Conservation (phyloP, 2,113 vertebrate genomes). For the Triplophysa siluroides region DNA sequence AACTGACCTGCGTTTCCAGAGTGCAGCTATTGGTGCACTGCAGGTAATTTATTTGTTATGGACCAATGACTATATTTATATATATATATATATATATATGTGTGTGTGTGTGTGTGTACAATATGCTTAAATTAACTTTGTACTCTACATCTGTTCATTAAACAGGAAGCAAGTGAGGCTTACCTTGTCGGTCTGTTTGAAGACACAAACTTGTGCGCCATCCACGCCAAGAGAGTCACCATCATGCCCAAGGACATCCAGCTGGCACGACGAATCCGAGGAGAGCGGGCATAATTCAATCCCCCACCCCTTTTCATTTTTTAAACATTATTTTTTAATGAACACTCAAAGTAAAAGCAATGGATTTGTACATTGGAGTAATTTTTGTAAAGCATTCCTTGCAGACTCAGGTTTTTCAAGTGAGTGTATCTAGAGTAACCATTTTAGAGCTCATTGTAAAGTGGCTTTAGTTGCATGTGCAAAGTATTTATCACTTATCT, state of each 20-base stretch:
- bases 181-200: constrained; percentile 81
- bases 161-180: constrained; percentile 79
- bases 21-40: constrained; percentile 80
- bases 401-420: constrained; percentile 56
- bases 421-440: constrained; percentile 48
- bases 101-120: no score
- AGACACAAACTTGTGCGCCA: constrained; percentile 81
- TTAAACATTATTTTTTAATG: constrained; percentile 22
- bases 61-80: no score
- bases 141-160: background rate
- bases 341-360: constrained; percentile 47
- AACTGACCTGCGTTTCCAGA: constrained; percentile 82
- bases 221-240: constrained; percentile 80
- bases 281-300: constrained; percentile 77
- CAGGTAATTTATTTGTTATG: constrained; percentile 63
- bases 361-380: constrained; percentile 53
- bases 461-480: constrained; percentile 50
- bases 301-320: background rate
- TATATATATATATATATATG: no score
- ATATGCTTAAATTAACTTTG: no score
- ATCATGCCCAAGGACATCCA: constrained; percentile 87
- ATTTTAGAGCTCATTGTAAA: constrained; percentile 50
- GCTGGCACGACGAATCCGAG: constrained; percentile 81
- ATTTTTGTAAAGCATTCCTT: constrained; percentile 57
- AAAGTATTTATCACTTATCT: constrained; percentile 47